Evolutionary conservation across 2,888 invertebrate species (phyloP), one percentile per base, ranked within the genome.

Genomic region (Gisinianus flammeolus): DNA sequence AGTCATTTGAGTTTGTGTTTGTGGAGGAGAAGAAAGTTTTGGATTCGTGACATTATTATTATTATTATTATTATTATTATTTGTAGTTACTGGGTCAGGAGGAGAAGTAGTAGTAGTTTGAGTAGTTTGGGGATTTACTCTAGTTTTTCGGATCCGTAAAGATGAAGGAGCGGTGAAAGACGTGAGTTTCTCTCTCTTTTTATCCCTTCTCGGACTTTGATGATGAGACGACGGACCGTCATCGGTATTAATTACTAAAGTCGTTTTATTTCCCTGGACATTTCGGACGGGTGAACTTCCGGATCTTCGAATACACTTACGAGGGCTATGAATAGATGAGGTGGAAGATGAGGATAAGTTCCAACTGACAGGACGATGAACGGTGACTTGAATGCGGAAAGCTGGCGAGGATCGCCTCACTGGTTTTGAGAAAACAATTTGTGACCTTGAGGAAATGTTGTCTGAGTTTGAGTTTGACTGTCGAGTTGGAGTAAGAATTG

Each of bases 291-390:
- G 56, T 70, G 70, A 70, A 28, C 54, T 54, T 28, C 54, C 70
- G 8, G 70, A 70, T 70, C 64, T 10, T 28, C 44, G 22, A 16
- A 64, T 62, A 52, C 44, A 30, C 26, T 74, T 74, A 16, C 74
- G 62, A n/a, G 74, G 74, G 52, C 26, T 35, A 44, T 35, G 74
- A 8, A 30, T 56, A 12, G 77, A 52, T 6, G 79, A 76, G 5
- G 75, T 71, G 22, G 76, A 72, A 19, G 79, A 75, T n/a, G 80
- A 69, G 26, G 79, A 78, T 12, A 79, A 72, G 70, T 80, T 79
- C 81, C 81, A 81, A 76, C 78, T 80, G 16, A 81, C 78, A 33
- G 81, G 81, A 30, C 78, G 74, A 76, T 81, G 81, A 70, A 81
- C 79, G 31, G 81, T 81, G 54, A 81, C 81, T 78, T 81, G 78